Conservation (phyloP, 2,797 vertebrate genomes). For the Siniperca scherzeri region DNA sequence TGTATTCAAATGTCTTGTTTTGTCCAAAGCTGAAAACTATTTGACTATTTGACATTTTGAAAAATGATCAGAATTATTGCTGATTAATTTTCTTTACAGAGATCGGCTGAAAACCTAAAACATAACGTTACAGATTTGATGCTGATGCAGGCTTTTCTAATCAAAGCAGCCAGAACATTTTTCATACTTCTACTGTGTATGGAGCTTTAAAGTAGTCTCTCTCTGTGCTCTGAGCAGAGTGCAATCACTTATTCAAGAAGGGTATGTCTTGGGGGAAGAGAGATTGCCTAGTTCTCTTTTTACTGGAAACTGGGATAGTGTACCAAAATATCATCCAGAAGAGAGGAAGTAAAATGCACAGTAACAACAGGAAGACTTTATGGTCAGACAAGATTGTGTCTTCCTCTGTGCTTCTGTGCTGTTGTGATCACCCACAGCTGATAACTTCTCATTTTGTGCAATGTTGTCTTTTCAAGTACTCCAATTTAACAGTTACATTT, state of each 20-base stretch:
- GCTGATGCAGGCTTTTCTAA: background rate
- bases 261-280: slow-evolving; percentile 18
- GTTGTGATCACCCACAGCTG: background rate
- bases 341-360: slow-evolving; percentile 14
- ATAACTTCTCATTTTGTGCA: background rate
- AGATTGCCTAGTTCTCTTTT: slow-evolving; percentile 33
- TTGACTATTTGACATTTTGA: background rate
- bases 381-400: background rate
- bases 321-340: slow-evolving; percentile 41
- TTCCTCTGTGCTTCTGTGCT: background rate
- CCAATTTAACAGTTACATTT: background rate
- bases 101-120: background rate
- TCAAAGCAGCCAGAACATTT: background rate
- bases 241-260: slow-evolving; percentile 53
- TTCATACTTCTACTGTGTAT: slow-evolving; percentile 11
- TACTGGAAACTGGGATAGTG: slow-evolving; percentile 25
- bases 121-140: no score
- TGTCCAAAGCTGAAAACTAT: background rate
- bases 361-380: background rate
- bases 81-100: background rate
- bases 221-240: slow-evolving; percentile 24
- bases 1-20: background rate
- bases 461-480: background rate
- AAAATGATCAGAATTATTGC: background rate
- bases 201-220: background rate